These are phyloP conservation scores for Calliphora vomitoria DNA, from an alignment of 2,888 invertebrate genomes.

Conservation along the genomic window DNA sequence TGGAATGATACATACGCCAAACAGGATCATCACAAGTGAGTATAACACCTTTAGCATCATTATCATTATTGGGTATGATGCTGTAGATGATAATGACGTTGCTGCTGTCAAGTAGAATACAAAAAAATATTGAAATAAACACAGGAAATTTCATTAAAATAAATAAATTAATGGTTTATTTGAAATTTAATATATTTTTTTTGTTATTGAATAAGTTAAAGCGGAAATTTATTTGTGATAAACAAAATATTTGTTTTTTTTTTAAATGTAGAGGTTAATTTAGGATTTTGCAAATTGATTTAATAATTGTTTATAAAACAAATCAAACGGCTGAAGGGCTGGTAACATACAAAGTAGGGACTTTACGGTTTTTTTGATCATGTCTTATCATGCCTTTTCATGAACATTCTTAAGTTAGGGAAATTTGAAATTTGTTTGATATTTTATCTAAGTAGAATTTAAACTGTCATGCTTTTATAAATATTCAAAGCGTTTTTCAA, in stretches of 20 bases:
- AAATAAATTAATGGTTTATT: constrained; percentile 65
- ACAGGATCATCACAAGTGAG: constrained; percentile 93
- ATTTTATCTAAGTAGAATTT: too few species aligned
- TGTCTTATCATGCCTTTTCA: too few species aligned
- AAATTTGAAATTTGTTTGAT: too few species aligned
- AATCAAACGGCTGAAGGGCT: too few species aligned
- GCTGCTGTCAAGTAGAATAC: neutral
- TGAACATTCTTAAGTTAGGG: too few species aligned
- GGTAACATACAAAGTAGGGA: too few species aligned
- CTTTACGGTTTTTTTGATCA: too few species aligned
- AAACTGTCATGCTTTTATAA: too few species aligned
- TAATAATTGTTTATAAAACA: too few species aligned
- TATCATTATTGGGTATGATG: neutral
- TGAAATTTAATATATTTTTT: constrained; percentile 50
- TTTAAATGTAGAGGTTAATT: neutral
- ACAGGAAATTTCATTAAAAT: constrained; percentile 69
- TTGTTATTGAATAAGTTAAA: neutral
- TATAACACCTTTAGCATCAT: constrained; percentile 58
- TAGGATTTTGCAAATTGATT: neutral
- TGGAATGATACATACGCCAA: constrained; percentile 98
- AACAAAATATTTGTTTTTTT: neutral
- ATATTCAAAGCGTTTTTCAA: too few species aligned
- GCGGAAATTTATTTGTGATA: constrained; percentile 57
- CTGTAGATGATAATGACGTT: neutral
- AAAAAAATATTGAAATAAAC: neutral